phyloP scores from a whole-genome alignment of 1,140 invertebrate genomes.

The Cataglyphis hispanica region DNA sequence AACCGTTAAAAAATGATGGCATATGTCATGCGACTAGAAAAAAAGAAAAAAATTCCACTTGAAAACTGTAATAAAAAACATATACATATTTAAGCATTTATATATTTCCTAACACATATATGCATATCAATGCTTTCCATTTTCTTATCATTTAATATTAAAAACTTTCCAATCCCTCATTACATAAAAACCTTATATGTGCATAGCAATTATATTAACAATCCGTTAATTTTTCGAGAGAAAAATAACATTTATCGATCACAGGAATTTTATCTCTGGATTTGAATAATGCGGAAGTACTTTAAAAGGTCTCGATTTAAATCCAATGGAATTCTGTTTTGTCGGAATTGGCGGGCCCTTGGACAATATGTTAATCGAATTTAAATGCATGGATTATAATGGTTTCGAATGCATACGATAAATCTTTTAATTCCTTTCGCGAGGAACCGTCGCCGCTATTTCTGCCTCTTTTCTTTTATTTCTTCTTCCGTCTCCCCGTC shows the following conservation, averaged over 20 bases:
- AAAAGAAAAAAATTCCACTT: neutral
- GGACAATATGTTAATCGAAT: slow-evolving; percentile 29
- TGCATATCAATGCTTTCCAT: neutral
- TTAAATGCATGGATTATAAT: slow-evolving; percentile 49
- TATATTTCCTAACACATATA: neutral
- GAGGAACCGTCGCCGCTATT: neutral
- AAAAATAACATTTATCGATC: neutral
- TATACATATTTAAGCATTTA: neutral
- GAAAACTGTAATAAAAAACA: slow-evolving; percentile 23
- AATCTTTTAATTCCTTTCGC: slow-evolving; percentile 44
- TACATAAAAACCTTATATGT: neutral
- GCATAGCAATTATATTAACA: neutral
- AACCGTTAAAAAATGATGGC: slow-evolving; percentile 25
- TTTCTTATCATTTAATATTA: neutral
- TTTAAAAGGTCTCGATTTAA: neutral
- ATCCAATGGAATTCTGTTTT: neutral
- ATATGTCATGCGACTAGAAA: slow-evolving; percentile 7
- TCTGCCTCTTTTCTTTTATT: neutral
- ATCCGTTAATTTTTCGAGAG: neutral
- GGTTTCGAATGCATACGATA: slow-evolving; percentile 18
- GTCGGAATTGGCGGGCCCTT: neutral
- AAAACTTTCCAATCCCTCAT: neutral
- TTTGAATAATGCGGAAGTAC: neutral
- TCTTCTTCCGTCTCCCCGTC: too few species aligned
- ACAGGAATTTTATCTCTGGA: neutral